Percentiles rank a stretch among this genome's conserved stretches.
Conservation (phyloP, 2,113 vertebrate species). For the Fulica atra region DNA sequence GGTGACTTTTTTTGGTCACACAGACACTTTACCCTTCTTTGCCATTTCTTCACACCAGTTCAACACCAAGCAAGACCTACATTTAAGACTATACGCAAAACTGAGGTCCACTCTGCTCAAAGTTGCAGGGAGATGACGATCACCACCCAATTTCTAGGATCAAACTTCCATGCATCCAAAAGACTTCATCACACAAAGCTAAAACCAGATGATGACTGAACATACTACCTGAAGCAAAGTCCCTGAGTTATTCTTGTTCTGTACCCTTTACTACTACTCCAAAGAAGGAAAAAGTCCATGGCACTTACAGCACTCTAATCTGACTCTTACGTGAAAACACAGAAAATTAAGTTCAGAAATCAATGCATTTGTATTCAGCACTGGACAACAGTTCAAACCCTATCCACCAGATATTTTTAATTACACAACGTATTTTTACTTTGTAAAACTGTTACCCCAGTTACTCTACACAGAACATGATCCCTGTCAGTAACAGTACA, state of each 20-base stretch:
- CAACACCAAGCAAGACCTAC: neutral
- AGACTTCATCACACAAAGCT: neutral
- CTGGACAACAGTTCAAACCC: neutral
- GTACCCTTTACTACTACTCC: neutral
- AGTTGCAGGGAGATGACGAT: neutral
- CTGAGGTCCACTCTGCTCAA: neutral
- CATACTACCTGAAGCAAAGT: neutral
- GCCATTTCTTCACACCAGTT: neutral
- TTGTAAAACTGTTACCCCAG: neutral
- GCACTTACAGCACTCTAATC: neutral
- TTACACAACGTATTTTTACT: neutral
- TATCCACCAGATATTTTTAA: neutral
- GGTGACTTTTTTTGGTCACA: neutral
- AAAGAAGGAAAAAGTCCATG: neutral
- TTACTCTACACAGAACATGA: neutral
- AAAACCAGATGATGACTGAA: neutral
- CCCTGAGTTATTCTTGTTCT: neutral
- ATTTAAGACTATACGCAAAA: neutral
- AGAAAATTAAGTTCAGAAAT: constrained; percentile 34
- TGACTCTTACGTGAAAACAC: constrained; percentile 15
- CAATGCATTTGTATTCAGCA: neutral
- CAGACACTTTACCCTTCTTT: neutral
- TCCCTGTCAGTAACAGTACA: neutral
- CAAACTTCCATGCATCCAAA: neutral
- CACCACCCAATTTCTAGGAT: neutral